Base-by-base conservation (phyloP, 1,140 invertebrate species). In the fruit fly (Drosophila melanogaster) region DNA sequence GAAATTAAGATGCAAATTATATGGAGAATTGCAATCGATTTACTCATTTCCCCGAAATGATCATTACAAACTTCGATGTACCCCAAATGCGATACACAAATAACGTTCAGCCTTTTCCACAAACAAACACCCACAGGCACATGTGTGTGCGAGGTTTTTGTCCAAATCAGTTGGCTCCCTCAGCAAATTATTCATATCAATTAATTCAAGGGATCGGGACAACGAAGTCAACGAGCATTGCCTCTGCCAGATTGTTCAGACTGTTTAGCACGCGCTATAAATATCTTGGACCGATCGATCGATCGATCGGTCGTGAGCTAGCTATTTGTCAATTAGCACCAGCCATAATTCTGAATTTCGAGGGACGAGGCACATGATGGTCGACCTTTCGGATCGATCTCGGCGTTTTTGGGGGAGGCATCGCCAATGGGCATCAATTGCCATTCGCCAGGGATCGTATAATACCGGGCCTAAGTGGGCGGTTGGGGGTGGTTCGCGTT, bases 391-490 rank as follows among this genome's bases (percentile, higher is more conserved):
- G 24, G 59, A 38, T 33, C 65, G 41, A 69, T 55, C 66, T 43
- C 19, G 7, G 37, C 46, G 41, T 35, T 53, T 35, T 53, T 24
- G 46, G 51, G 62, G 64, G 41, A 49, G 41, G 43, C 65, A 65
- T 79, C 59, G 64, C 75, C 70, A 57, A 56, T 79, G 70, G 64
- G 56, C 79, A 75, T 70, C 84, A 83, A 83, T 83, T 75, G 33
- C 12, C 64, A 71, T 70, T 71, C 64, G 66, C 24, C 37, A 24
- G 41, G 67, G 67, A 71, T 69, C 50, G 33, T 57, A 70, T 70
- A 79, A 79, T 47, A 57, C 30, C 35, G 10, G 56, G 22, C 47
- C 56, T 79, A 84, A 83, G 70, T 84, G 71, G 76, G 76, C 40
- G 80, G 56, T 41, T 41, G 59, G 33, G 44, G 66, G 49, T 47